Conservation (phyloP, 2,888 invertebrate genomes). For the Listrodromus nycthemerus region DNA sequence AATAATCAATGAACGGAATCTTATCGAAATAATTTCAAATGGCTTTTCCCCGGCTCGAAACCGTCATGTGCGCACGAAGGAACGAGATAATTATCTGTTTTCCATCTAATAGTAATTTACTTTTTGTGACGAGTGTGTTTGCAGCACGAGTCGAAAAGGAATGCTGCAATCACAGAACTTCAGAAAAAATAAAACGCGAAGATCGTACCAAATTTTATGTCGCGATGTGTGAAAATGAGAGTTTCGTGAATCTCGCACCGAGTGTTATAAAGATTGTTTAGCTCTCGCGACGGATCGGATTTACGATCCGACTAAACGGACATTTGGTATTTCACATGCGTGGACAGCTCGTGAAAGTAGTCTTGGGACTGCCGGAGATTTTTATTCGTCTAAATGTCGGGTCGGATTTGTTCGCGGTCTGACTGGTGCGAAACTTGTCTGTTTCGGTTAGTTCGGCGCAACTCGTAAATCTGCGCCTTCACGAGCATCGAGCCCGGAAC, state of each 20-base stretch:
- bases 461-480: constrained; percentile 12
- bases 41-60: neutral
- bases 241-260: no score
- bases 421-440: neutral
- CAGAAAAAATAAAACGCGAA: no score
- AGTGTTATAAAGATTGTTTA: no score
- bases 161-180: no score
- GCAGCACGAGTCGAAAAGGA: no score
- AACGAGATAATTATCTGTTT: neutral
- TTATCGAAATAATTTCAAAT: neutral
- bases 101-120: no score
- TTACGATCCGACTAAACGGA: neutral
- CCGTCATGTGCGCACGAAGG: neutral
- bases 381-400: neutral
- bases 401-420: neutral
- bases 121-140: no score
- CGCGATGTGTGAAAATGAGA: no score
- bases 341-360: neutral
- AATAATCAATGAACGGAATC: neutral
- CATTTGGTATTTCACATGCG: neutral
- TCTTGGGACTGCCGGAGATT: neutral
- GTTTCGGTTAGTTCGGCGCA: neutral
- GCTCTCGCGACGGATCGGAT: no score
- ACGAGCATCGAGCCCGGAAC: neutral
- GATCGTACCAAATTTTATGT: no score